Evolutionary conservation across 2,888 invertebrate genomes (phyloP), one percentile per base, ranked within the genome.

Genomic region (Eristalis arbustorum): DNA sequence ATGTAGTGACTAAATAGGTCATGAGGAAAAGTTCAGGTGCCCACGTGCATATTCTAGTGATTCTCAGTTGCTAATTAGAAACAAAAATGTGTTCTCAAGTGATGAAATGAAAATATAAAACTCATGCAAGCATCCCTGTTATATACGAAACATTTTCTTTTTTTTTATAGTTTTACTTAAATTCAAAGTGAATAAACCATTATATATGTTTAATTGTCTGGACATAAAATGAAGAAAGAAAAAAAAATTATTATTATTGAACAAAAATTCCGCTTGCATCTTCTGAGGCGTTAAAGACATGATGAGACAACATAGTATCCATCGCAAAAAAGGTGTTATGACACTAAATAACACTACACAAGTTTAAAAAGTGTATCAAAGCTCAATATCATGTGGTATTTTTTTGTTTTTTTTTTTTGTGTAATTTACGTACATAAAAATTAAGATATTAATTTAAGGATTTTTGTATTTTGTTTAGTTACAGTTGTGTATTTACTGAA

Each of bases 121-220:
- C 80, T 88, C 88, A 88, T 88, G 88, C 88, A 88, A 80, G 85
- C 88, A 88, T 78, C 68, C 79, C 59, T 67, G 68, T 82, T 78
- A 77, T 62, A 81, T 71, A 84, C 75, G 75, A 71, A 81, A 56
- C 42, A 73, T 28, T 6, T n/a, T n/a, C 49, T 49, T 49, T 59
- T 67, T 31, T 67, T 34, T 87, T 79, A 87, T 87, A 87, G 87
- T 87, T 87, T 87, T 87, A 87, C 87, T 87, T 79, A 75, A 18
- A 74, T 57, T 59, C 8, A 14, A 34, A 73, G 59, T 64, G 71
- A 77, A 77, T 73, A 69, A 77, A 64, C 23, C 57, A 59, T 67
- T 75, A 13, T 28, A 78, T 25, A 72, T 87, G 87, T 83, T 87
- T 87, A 87, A 87, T 83, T 87, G 83, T 83, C 83, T 57, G 10